These are phyloP conservation scores for Cetonia aurata DNA, from an alignment of 2,888 invertebrate genomes.

Conservation along the genomic window DNA sequence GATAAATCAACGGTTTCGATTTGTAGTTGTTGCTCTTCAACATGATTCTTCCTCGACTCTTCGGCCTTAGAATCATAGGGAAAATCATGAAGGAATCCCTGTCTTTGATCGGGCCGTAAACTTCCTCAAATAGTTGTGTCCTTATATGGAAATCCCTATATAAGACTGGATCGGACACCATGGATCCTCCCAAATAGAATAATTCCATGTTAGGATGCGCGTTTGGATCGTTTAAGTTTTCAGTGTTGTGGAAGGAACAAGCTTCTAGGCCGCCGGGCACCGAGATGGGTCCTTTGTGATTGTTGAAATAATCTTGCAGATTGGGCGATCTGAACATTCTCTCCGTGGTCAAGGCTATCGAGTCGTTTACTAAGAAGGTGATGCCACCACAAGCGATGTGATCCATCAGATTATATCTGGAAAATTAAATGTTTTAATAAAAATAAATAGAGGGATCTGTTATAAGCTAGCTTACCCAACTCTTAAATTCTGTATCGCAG, in stretches of 20 bases:
- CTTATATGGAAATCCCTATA: conserved; percentile 67
- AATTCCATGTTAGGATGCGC: conserved; percentile 78
- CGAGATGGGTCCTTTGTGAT: conserved; percentile 67
- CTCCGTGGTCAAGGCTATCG: conserved; percentile 64
- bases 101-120: conserved; percentile 62
- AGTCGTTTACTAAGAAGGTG: conserved; percentile 73
- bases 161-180: conserved; percentile 70
- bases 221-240: conserved; percentile 70
- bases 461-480: conserved; percentile 63
- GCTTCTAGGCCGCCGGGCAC: conserved; percentile 77
- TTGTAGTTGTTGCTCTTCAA: conserved; percentile 70
- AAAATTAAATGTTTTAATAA: conserved; percentile 9
- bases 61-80: conserved; percentile 72
- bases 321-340: conserved; percentile 56
- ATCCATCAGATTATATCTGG: conserved; percentile 67
- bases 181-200: conserved; percentile 74
- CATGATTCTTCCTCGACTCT: conserved; percentile 69
- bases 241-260: conserved; percentile 75
- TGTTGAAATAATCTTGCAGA: conserved; percentile 60
- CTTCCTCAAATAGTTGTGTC: conserved; percentile 60
- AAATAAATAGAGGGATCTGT: background rate
- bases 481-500: conserved; percentile 68
- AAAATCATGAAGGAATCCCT: conserved; percentile 67
- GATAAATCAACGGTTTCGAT: conserved; percentile 72
- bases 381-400: conserved; percentile 76